Percentiles rank a stretch among this genome's conserved stretches.
These are phyloP conservation scores for Sphecodes monilicornis DNA, from an alignment of 2,888 invertebrate genomes.

Conservation along the genomic window DNA sequence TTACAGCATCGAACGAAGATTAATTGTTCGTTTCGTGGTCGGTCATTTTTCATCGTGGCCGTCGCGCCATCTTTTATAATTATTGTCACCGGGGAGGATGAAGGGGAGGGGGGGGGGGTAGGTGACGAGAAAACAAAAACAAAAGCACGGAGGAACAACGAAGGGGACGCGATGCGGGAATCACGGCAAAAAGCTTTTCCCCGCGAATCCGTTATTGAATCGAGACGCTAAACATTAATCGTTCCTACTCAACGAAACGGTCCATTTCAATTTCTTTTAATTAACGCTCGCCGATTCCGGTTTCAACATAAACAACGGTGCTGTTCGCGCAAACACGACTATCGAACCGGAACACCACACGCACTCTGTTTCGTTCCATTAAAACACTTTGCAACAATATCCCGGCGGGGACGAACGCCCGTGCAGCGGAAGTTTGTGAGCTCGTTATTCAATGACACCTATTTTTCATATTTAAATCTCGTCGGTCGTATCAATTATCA, in stretches of 20 bases:
- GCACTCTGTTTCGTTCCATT: slow-evolving; percentile 2
- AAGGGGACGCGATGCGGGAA: neutral
- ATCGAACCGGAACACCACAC: neutral
- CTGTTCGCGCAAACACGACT: neutral
- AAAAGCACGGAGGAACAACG: neutral
- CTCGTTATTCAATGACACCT: neutral
- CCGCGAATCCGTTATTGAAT: neutral
- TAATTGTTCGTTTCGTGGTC: slow-evolving; percentile 22
- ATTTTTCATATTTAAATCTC: neutral
- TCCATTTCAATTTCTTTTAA: slow-evolving; percentile 9
- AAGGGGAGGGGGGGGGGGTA: neutral
- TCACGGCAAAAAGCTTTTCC: neutral
- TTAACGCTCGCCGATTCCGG: neutral
- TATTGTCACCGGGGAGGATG: neutral
- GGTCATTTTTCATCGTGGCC: slow-evolving; percentile 41
- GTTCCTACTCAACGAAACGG: neutral
- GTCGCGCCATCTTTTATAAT: slow-evolving; percentile 33
- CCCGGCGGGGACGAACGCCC: neutral
- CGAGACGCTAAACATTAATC: neutral
- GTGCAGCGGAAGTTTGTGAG: neutral
- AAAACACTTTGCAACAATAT: neutral
- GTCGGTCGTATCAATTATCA: neutral
- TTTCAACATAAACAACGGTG: slow-evolving; percentile 2
- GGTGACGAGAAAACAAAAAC: slow-evolving; percentile 1
- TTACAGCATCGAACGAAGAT: slow-evolving; percentile 50